These are phyloP conservation scores for Drosophila crucigera DNA, from an alignment of 2,888 invertebrate species.

Conservation along the genomic window DNA sequence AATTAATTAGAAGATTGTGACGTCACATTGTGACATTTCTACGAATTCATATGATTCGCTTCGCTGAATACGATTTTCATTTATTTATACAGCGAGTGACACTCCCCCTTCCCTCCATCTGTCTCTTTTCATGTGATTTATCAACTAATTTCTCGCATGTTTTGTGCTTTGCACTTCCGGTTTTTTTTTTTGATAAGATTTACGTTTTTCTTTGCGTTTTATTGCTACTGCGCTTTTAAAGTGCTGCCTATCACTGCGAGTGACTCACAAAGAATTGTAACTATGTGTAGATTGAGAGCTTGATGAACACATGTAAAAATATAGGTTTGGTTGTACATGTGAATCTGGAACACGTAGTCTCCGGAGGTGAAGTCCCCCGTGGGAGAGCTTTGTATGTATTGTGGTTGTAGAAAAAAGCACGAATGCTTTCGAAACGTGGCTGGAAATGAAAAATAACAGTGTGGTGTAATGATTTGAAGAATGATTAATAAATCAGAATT, in stretches of 20 bases:
- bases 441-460: constrained; percentile 5
- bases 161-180: constrained; percentile 53
- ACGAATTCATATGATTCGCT: constrained; percentile 48
- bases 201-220: constrained; percentile 3
- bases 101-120: neutral
- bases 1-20: constrained; percentile 45
- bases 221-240: constrained; percentile 45
- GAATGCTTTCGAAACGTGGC: constrained; percentile 1
- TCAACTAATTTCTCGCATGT: constrained; percentile 51
- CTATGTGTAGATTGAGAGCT: constrained; percentile 3
- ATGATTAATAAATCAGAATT: neutral
- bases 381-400: neutral
- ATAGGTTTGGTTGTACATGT: neutral
- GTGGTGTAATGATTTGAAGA: neutral
- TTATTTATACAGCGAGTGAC: constrained; percentile 49
- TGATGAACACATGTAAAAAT: neutral
- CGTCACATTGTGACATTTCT: constrained; percentile 50
- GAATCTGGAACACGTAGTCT: constrained; percentile 9
- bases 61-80: constrained; percentile 50
- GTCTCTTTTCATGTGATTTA: constrained; percentile 25
- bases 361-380: neutral
- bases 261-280: constrained; percentile 38
- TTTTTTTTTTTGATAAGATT: constrained; percentile 40
- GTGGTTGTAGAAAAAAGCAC: neutral
- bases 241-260: constrained; percentile 37